Percentiles rank a stretch among this genome's conserved stretches.
Conservation (phyloP, 2,888 invertebrate species). For the Ichneumoninae sp. region DNA sequence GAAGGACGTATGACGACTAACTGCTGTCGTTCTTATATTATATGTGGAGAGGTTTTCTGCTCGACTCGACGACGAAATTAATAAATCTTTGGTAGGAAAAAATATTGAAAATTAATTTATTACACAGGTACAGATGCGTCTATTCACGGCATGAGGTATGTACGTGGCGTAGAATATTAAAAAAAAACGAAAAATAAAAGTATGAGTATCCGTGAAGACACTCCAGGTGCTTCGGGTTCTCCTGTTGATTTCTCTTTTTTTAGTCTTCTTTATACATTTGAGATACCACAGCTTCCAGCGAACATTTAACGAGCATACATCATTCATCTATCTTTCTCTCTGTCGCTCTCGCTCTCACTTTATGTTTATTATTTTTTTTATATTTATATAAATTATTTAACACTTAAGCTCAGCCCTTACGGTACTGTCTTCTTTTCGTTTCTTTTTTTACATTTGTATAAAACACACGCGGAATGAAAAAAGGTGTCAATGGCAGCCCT, state of each 20-base stretch:
- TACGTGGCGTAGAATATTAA: constrained; percentile 58
- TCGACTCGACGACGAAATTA: constrained; percentile 46
- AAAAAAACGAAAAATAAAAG: constrained; percentile 62
- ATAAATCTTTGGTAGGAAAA: constrained; percentile 71
- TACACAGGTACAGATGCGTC: constrained; percentile 80
- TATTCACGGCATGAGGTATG: constrained; percentile 75
- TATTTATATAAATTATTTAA: constrained; percentile 47
- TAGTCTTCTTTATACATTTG: constrained; percentile 61
- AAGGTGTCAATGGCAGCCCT: constrained; percentile 41
- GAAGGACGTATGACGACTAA: constrained; percentile 71
- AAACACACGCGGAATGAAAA: constrained; percentile 56
- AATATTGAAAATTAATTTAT: constrained; percentile 79
- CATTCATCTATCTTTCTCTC: constrained; percentile 35
- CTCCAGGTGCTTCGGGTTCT: constrained; percentile 59
- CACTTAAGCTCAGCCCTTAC: constrained; percentile 31
- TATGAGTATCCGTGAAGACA: constrained; percentile 54
- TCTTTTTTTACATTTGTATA: constrained; percentile 21
- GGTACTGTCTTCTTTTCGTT: neutral
- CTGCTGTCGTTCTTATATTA: constrained; percentile 26
- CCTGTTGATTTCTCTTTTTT: constrained; percentile 21
- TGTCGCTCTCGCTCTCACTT: constrained; percentile 8
- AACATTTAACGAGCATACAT: constrained; percentile 59
- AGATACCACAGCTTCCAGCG: constrained; percentile 41
- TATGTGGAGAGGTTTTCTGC: constrained; percentile 9
- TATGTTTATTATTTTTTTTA: constrained; percentile 29